Evolutionary conservation across 2,113 vertebrate species (phyloP).

Genomic region (Phocoena sinus): DNA sequence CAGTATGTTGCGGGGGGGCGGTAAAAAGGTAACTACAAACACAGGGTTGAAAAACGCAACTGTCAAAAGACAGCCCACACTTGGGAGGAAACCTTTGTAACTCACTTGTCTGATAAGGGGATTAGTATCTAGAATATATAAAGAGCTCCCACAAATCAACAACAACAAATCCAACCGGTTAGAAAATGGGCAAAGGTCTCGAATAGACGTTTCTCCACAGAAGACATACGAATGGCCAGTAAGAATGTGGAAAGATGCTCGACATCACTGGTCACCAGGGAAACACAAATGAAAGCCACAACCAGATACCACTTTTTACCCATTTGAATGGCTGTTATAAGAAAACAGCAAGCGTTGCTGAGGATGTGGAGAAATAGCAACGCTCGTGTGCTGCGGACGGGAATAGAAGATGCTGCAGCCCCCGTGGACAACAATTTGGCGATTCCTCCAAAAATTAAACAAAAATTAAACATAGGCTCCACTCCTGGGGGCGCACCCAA

Average conservation of each 20-base stretch:
- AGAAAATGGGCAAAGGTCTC: not conserved
- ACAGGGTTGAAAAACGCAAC: not conserved
- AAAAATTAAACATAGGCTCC: not conserved
- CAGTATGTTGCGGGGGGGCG: not conserved
- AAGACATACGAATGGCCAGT: accelerated
- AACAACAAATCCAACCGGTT: not conserved
- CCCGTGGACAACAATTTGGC: not conserved
- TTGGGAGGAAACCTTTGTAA: not conserved
- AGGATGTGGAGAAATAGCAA: not conserved
- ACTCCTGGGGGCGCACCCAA: not conserved
- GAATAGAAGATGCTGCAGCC: not conserved
- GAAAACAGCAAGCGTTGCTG: not conserved
- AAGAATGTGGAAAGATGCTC: not conserved
- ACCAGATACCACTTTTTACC: not conserved
- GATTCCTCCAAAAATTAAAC: not conserved
- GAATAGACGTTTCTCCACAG: not conserved
- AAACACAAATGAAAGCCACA: not conserved
- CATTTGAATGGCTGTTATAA: accelerated
- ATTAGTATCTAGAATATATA: not conserved
- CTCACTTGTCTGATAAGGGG: not conserved
- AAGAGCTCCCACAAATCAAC: not conserved
- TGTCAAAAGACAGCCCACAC: not conserved
- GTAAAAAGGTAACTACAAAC: not conserved
- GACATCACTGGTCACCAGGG: not conserved
- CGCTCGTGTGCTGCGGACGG: accelerated